phyloP scores from a whole-genome alignment of 2,888 invertebrate species.

The Alitta virens region DNA sequence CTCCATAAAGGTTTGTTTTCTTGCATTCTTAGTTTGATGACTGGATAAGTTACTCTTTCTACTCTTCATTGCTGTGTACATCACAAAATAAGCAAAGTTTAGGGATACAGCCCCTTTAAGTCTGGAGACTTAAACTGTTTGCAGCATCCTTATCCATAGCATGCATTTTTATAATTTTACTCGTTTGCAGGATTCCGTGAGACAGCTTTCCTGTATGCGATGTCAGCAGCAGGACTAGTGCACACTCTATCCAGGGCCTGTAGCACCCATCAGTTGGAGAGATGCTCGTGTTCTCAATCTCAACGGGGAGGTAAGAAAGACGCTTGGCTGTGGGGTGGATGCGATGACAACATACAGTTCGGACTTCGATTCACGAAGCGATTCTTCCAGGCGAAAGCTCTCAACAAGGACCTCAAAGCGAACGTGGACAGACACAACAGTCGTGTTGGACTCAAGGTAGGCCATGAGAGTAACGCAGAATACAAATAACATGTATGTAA shows the following conservation, averaged over 20 bases:
- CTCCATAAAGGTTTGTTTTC: no score
- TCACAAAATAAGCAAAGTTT: no score
- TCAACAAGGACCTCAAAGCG: slow-evolving; percentile 60
- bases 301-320: slow-evolving; percentile 24
- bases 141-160: no score
- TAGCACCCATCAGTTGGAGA: slow-evolving; percentile 88
- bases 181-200: slow-evolving; percentile 83
- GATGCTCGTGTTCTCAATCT: slow-evolving; percentile 84
- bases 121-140: no score
- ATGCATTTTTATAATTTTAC: slow-evolving; percentile 12
- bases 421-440: slow-evolving; percentile 53
- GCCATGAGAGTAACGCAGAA: no score
- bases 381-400: slow-evolving; percentile 89
- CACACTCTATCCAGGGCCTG: slow-evolving; percentile 91
- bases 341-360: slow-evolving; percentile 93
- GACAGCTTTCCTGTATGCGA: slow-evolving; percentile 93
- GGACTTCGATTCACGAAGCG: slow-evolving; percentile 91
- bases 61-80: no score
- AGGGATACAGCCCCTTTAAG: no score
- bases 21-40: no score
- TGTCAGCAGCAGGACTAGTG: slow-evolving; percentile 91
- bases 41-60: no score
- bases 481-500: no score
- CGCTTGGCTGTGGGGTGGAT: slow-evolving; percentile 87
- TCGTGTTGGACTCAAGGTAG: slow-evolving; percentile 49